Evolutionary conservation across 2,888 invertebrate genomes (phyloP).

Genomic region (Tetramorium bicarinatum): DNA sequence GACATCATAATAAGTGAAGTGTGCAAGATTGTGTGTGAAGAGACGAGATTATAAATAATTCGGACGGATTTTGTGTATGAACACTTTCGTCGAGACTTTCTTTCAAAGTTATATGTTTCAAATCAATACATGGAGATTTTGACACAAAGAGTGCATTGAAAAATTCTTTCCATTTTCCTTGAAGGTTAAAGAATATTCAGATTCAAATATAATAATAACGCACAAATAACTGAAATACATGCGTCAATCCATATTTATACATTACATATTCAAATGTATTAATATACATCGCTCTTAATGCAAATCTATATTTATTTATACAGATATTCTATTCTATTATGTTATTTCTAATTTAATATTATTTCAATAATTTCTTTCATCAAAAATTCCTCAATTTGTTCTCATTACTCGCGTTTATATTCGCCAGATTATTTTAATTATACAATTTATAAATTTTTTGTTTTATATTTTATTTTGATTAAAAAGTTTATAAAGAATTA

Average conservation of each 20-base stretch:
- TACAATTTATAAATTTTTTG: background rate
- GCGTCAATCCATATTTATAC: background rate
- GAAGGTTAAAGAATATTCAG: background rate
- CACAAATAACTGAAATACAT: background rate
- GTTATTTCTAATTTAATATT: background rate
- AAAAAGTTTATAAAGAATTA: background rate
- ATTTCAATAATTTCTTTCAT: background rate
- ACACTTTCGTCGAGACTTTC: background rate
- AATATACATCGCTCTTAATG: background rate
- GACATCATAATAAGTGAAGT: background rate
- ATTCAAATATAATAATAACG: background rate
- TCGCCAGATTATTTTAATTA: background rate
- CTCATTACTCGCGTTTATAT: background rate
- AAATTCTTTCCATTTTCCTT: background rate
- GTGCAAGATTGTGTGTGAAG: background rate
- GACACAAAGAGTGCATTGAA: background rate
- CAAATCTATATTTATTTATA: background rate
- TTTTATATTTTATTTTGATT: background rate
- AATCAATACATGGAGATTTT: conserved; percentile 24
- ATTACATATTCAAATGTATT: background rate
- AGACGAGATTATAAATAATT: conserved; percentile 31
- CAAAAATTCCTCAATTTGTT: background rate
- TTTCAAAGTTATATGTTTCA: background rate
- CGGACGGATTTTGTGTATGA: background rate
- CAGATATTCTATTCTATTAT: background rate